phyloP scores from a whole-genome alignment of 2,797 vertebrate species.

The Enteromius afrohamiltoni region DNA sequence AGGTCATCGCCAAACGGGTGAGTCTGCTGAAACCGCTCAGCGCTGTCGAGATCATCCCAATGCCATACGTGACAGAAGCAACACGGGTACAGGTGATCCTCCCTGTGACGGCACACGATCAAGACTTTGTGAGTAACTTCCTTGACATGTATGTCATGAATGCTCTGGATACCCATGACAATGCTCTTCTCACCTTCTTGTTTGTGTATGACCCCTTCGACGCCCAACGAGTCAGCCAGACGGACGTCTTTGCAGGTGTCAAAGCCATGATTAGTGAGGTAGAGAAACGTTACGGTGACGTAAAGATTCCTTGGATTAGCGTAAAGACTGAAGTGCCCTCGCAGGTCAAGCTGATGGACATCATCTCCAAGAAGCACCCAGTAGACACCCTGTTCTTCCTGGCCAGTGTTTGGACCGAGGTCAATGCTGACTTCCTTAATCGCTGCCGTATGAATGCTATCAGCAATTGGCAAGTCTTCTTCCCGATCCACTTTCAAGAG shows the following conservation, averaged over 20 bases:
- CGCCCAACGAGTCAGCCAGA: conserved; percentile 85
- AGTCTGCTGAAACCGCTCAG: conserved; percentile 90
- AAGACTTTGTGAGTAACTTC: conserved; percentile 86
- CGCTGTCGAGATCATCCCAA: conserved; percentile 93
- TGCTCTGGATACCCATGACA: conserved; percentile 89
- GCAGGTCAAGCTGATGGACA: conserved; percentile 96
- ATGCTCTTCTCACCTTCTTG: conserved; percentile 89
- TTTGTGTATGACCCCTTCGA: conserved; percentile 92
- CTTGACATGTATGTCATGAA: conserved; percentile 92
- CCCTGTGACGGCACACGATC: conserved; percentile 85
- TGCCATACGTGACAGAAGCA: conserved; percentile 97
- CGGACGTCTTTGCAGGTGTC: conserved; percentile 88
- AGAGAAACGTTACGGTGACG: conserved; percentile 87
- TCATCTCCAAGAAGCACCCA: conserved; percentile 96
- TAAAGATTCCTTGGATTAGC: conserved; percentile 94
- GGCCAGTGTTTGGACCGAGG: conserved; percentile 89
- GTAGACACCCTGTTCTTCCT: conserved; percentile 96
- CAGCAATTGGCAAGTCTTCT: conserved; percentile 97
- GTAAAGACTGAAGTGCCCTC: conserved; percentile 94
- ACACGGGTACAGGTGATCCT: conserved; percentile 93
- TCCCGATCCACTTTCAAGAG: conserved; percentile 96
- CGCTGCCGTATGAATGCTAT: conserved; percentile 98
- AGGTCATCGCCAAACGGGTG: conserved; percentile 87
- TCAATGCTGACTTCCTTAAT: conserved; percentile 91
- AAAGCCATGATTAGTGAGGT: conserved; percentile 90